phyloP scores from a whole-genome alignment of 2,888 invertebrate species.

The Steinernema carpocapsae region DNA sequence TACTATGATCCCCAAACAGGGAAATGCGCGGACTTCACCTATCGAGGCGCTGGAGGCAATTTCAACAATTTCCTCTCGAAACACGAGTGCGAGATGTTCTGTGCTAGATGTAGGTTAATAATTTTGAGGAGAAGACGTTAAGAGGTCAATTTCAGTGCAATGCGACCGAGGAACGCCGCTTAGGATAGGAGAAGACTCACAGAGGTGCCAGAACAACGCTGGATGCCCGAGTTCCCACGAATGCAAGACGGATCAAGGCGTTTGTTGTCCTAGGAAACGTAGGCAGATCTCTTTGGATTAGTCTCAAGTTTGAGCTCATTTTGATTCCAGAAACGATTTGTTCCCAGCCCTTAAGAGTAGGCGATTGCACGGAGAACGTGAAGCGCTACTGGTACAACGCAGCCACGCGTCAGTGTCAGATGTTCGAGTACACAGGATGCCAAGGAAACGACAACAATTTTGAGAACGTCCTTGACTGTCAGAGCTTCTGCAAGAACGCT shows the following conservation, averaged over 20 bases:
- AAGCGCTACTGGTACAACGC: constrained; percentile 59
- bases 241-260: constrained; percentile 59
- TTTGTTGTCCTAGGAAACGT: constrained; percentile 64
- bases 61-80: constrained; percentile 60
- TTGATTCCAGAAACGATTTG: constrained; percentile 58
- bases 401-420: constrained; percentile 58
- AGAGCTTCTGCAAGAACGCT: constrained; percentile 58
- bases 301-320: no score
- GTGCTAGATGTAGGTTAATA: constrained; percentile 40
- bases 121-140: background rate
- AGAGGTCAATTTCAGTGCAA: constrained; percentile 46
- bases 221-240: constrained; percentile 61
- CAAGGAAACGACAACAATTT: constrained; percentile 66
- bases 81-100: constrained; percentile 57
- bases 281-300: no score
- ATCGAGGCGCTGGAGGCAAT: constrained; percentile 59
- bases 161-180: constrained; percentile 59
- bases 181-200: constrained; percentile 57
- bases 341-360: constrained; percentile 59
- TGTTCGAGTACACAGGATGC: constrained; percentile 59
- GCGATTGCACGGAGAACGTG: constrained; percentile 58
- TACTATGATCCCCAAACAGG: constrained; percentile 54
- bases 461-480: constrained; percentile 57
- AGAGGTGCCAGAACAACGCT: constrained; percentile 52
- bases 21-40: constrained; percentile 57